These are phyloP conservation scores for Tricholauxania praeusta DNA, from an alignment of 2,888 invertebrate genomes.

Conservation along the genomic window DNA sequence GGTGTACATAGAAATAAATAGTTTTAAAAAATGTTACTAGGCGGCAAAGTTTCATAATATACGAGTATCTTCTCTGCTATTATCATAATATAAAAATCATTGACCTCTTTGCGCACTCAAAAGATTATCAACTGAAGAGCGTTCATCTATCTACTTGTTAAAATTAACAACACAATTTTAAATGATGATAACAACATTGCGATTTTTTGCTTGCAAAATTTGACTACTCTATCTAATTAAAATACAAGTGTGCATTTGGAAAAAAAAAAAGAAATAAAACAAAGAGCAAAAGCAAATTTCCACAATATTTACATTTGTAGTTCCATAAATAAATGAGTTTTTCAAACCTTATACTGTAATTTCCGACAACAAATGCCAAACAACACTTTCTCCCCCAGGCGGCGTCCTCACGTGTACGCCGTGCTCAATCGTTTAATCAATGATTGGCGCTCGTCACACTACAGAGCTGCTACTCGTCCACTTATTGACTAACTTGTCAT, in stretches of 20 bases:
- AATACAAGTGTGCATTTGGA: background rate
- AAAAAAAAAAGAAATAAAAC: background rate
- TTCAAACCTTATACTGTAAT: background rate
- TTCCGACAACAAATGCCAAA: slow-evolving; percentile 2
- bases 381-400: slow-evolving; percentile 1
- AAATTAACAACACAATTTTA: slow-evolving; percentile 18
- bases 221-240: background rate
- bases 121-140: background rate
- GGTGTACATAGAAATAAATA: too few species aligned
- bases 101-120: slow-evolving; percentile 29
- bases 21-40: too few species aligned
- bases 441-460: slow-evolving; percentile 26
- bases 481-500: slow-evolving; percentile 5
- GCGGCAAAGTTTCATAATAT: too few species aligned
- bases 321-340: background rate
- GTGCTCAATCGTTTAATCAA: slow-evolving; percentile 15
- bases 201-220: background rate
- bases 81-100: background rate
- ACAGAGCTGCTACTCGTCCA: background rate
- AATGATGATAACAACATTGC: slow-evolving; percentile 16
- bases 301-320: slow-evolving; percentile 3
- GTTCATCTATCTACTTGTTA: too few species aligned
- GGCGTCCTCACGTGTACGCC: background rate
- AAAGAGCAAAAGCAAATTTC: background rate
- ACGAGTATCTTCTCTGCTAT: too few species aligned